Conservation (phyloP, 2,888 invertebrate genomes). For the Busseola fusca region DNA sequence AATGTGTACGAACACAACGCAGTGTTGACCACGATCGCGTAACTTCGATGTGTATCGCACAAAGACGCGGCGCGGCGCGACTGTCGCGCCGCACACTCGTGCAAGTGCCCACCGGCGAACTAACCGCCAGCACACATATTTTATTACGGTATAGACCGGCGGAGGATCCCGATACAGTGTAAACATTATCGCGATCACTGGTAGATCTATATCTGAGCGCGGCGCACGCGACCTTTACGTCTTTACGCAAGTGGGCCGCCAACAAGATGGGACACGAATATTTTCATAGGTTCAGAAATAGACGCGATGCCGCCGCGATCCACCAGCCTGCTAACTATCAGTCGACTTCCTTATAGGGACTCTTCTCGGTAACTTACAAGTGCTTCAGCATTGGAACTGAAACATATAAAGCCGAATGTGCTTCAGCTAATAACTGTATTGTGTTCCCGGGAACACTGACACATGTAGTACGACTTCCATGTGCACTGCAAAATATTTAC, state of each 20-base stretch:
- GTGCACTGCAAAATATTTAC: not conserved
- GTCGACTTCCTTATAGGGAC: slow-evolving; percentile 54
- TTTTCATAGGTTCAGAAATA: slow-evolving; percentile 81
- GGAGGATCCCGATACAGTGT: slow-evolving; percentile 33
- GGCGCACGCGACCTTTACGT: slow-evolving; percentile 41
- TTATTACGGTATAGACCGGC: slow-evolving; percentile 60
- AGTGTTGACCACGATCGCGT: not conserved
- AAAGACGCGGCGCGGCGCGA: slow-evolving; percentile 1
- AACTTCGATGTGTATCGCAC: slow-evolving; percentile 1
- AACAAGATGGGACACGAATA: slow-evolving; percentile 79
- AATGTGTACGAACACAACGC: slow-evolving; percentile 1
- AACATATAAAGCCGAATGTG: slow-evolving; percentile 3
- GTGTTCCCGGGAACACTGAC: not conserved
- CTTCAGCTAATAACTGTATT: slow-evolving; percentile 1
- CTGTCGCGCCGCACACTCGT: slow-evolving; percentile 58
- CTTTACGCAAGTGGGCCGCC: slow-evolving; percentile 60
- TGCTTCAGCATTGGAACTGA: not conserved
- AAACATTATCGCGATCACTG: slow-evolving; percentile 20
- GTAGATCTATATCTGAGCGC: slow-evolving; percentile 52
- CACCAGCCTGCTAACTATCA: slow-evolving; percentile 44
- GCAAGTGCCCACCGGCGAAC: slow-evolving; percentile 66
- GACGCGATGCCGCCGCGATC: slow-evolving; percentile 60
- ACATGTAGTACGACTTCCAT: not conserved
- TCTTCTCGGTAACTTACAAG: slow-evolving; percentile 40
- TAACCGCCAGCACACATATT: slow-evolving; percentile 61